phyloP scores from a whole-genome alignment of 2,888 invertebrate species.

The Poecilobothrus nobilitatus region DNA sequence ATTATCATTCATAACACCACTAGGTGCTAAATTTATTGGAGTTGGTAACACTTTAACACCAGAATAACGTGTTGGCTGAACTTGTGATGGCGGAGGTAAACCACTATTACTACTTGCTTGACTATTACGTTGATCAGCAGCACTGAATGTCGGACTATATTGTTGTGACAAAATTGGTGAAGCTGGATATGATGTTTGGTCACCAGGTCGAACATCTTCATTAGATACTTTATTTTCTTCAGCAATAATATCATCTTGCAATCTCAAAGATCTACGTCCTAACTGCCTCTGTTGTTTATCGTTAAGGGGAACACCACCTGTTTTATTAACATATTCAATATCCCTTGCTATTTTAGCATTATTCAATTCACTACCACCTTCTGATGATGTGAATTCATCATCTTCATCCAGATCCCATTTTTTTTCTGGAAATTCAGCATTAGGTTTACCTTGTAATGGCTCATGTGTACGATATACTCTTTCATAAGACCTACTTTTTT shows the following conservation, averaged over 20 bases:
- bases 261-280: conserved; percentile 49
- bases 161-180: conserved; percentile 21
- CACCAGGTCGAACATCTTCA: conserved; percentile 26
- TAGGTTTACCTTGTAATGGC: conserved; percentile 62
- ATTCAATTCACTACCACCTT: conserved; percentile 55
- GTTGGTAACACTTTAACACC: conserved; percentile 40
- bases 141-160: conserved; percentile 44
- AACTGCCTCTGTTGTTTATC: conserved; percentile 48
- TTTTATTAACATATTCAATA: conserved; percentile 50
- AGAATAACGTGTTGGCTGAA: conserved; percentile 31
- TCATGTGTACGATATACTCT: conserved; percentile 76
- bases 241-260: conserved; percentile 41
- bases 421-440: conserved; percentile 72
- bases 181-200: conserved; percentile 21
- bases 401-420: conserved; percentile 67
- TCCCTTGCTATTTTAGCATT: conserved; percentile 56
- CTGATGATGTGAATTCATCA: conserved; percentile 51
- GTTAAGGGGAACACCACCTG: conserved; percentile 32
- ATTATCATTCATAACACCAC: conserved; percentile 10
- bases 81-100: conserved; percentile 13
- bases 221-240: conserved; percentile 27
- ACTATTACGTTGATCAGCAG: conserved; percentile 38
- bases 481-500: conserved; percentile 68
- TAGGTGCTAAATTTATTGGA: conserved; percentile 31
- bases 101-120: conserved; percentile 35